Percentiles rank a stretch among this genome's conserved stretches.
phyloP scores from a whole-genome alignment of 2,888 invertebrate species.

The Athalia rosae region DNA sequence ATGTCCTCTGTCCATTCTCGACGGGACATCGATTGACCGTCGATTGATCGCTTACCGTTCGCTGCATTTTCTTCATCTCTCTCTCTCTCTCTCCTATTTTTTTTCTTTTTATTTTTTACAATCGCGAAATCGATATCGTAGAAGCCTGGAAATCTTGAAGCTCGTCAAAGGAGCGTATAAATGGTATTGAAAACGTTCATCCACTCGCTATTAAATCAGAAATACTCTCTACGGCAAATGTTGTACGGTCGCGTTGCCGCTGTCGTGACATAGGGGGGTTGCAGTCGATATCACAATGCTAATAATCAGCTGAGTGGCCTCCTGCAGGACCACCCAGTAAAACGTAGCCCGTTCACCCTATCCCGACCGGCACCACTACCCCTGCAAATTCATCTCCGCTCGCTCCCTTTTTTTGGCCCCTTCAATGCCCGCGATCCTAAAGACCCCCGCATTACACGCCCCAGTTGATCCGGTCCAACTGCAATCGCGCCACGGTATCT shows the following conservation, averaged over 20 bases:
- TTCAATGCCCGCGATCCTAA: background rate
- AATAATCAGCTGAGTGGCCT: conserved; percentile 69
- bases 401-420: conserved; percentile 50
- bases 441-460: conserved; percentile 32
- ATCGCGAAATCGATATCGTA: background rate
- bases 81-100: no score
- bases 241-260: background rate
- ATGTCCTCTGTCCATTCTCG: no score
- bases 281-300: conserved; percentile 66
- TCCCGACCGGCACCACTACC: conserved; percentile 51
- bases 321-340: conserved; percentile 30
- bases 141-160: background rate
- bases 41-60: no score
- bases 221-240: conserved; percentile 30
- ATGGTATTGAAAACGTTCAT: conserved; percentile 29
- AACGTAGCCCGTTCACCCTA: conserved; percentile 9
- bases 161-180: background rate
- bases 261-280: conserved; percentile 26
- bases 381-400: conserved; percentile 62
- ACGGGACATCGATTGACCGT: no score
- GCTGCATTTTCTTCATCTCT: no score
- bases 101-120: background rate
- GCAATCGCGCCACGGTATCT: background rate
- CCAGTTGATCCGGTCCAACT: conserved; percentile 37
- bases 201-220: conserved; percentile 12